Base-by-base conservation (phyloP, 2,113 vertebrate species). In the Lophura nycthemera region DNA sequence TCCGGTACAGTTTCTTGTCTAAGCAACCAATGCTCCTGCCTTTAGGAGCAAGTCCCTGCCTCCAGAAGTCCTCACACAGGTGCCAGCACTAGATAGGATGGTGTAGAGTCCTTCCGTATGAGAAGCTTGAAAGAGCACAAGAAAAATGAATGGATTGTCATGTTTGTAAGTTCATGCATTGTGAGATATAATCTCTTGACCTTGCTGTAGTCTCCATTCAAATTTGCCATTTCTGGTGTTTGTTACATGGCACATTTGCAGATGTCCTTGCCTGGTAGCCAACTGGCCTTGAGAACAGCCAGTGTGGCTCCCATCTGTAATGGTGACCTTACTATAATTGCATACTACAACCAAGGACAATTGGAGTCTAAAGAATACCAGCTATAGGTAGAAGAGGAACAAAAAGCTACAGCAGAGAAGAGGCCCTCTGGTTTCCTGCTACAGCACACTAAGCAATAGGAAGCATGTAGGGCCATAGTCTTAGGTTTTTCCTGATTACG, bases 241-340 rank as follows among this genome's bases (percentile, higher is more conserved):
- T 22, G 2, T 21, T 65, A 29, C 3, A 14, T 0, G 50, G 21
- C 8, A 1, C 63, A 11, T 0, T 0, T 29, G 14, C 43, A 38
- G 10, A 13, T 13, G 14, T 38, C 13, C 32, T 11, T 6, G 15
- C 0, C 2, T 8, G 6, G 10, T 13, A 20, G 66, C 21, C 60
- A 81, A n/a, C 22, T 50, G 83, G 30, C 20, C 20, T 42, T 14
- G 27, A n/a, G 0, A 1, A 72, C 14, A 42, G 42, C 42, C 22
- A 36, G 11, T 6, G 30, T 54, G n/a, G 6, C 17, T 52, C 5
- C 32, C 29, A 64, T 11, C 21, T 3, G 1, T 50, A 38, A n/a
- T 2, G 6, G 56, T 24, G 56, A 30, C 5, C 6, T 32, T 54
- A 32, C 7, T 45, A 40, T 29, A 66, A 57, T 13, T 8, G 52